Percentiles rank a stretch among this genome's conserved stretches.
Evolutionary conservation across 2,113 vertebrate species (phyloP).

Genomic region (Bombycilla garrulus): DNA sequence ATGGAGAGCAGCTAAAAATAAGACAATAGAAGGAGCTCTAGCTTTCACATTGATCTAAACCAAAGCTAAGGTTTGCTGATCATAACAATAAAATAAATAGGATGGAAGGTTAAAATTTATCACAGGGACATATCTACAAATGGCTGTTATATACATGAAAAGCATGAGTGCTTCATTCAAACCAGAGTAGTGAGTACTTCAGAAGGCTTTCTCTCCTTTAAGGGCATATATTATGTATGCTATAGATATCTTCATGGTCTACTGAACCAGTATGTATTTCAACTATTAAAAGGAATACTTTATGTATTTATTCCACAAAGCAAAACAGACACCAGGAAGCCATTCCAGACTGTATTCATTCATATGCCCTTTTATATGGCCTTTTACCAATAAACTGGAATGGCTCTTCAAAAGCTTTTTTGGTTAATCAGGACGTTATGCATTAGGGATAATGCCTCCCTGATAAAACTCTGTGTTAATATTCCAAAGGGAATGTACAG

Average conservation of each 20-base stretch:
- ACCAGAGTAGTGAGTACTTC: background rate
- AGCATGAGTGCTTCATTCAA: background rate
- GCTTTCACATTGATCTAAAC: background rate
- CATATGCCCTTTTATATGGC: background rate
- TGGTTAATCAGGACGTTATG: conserved; percentile 20
- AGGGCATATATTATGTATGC: background rate
- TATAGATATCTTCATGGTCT: background rate
- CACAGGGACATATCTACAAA: background rate
- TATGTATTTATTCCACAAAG: conserved; percentile 22
- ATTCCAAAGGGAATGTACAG: background rate
- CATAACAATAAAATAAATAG: background rate
- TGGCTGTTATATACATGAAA: background rate
- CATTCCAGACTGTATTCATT: conserved; percentile 18
- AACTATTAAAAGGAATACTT: conserved; percentile 16
- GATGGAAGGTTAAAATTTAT: background rate
- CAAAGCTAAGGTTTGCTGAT: background rate
- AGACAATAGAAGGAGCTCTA: background rate
- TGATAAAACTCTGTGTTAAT: conserved; percentile 2
- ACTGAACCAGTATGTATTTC: background rate
- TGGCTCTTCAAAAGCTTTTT: conserved; percentile 9
- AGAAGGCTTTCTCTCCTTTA: background rate
- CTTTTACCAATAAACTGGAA: conserved; percentile 39
- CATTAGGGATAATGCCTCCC: background rate
- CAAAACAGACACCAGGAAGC: background rate
- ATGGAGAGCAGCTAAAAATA: background rate